Evolutionary conservation across 2,797 vertebrate genomes (phyloP), one percentile per base, ranked within the genome.

Genomic region (Eulemur mongoz): DNA sequence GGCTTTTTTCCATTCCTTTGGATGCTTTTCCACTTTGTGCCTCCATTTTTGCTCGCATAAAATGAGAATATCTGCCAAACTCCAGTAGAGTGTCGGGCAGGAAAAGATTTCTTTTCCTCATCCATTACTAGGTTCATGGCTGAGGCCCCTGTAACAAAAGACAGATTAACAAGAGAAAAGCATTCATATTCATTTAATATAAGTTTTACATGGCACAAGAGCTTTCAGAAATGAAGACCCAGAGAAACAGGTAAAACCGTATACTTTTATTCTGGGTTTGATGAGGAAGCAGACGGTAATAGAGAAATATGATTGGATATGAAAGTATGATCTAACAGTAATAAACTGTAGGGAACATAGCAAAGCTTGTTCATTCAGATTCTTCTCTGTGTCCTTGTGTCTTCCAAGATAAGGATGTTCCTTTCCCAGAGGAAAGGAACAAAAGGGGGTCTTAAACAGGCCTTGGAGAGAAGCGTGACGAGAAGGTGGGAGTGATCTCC

Each of bases 41-140:
- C 82, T 96, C 57, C n/a, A 84, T 89, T 93, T 95, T 87, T 72
- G 63, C 63, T 93, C 92, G 63, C 65, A 87, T 88, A 80, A 94
- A 91, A 76, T 18, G 73, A 61, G 54, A 65, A 61, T 18, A 87
- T 35, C 75, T 92, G 89, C 73, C 89, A 93, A 54, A n/a, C 45
- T 65, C 48, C 57, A 38, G 15, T 78, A 20, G 9, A 17, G 48
- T 30, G 15, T 4, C 10, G 27, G 38, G 23, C 27, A 82, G 69
- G 27, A 18, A 61, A 40, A 73, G 7, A 75, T 50, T 92, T 83
- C 12, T 82, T 73, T 52, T 63, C 35, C 27, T 63, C 27, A 5
- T 43, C 27, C 20, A 25, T 8, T 6, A 11, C 17, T 5, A 50
- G 11, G 17, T 17, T 82, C 25, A 23, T 50, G 32, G 11, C 23